Evolutionary conservation across 2,888 invertebrate species (phyloP), one percentile per base, ranked within the genome.

Genomic region (Bruchidius siliquastri): DNA sequence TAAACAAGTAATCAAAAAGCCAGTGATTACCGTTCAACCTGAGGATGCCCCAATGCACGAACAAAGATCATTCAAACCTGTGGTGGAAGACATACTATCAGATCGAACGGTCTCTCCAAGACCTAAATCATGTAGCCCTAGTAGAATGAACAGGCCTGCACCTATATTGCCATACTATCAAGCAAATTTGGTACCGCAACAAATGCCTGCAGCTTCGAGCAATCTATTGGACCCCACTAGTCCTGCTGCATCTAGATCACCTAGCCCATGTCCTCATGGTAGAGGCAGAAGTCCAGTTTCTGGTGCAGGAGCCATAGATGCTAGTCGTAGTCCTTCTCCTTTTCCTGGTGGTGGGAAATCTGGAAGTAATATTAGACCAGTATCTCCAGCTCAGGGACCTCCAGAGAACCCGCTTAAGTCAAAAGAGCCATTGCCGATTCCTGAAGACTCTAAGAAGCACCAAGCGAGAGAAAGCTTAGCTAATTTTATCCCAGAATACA

Each of bases 121-220:
- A 74, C 84, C 85, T 76, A 88, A 92, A 73, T 89, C 93, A 3
- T 88, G 89, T 74, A 93, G 93, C 21, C 93, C 94, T 0, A 92
- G 92, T 82, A 86, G 90, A 86, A 92, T 91, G 74, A 93, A 93
- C 83, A 92, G 92, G 85, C 92, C 94, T 26, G 92, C 93, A 0
- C 91, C 94, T 18, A 88, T 91, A 71, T 91, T 95, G 79, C 95
- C 95, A 10, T 91, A 90, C 80, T 95, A 95, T 83, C 95, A 95
- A 86, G 91, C 91, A 85, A 92, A 93, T 85, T 88, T 94, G 79
- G 91, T 93, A 49, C 89, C 91, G n/a, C 91, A 91, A 69, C 90
- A 92, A 82, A 90, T 90, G 82, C 82, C 86, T 72, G 90, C 93
- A 4, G 87, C 90, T 0, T 89, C 90, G 81, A 88, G 88, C 68